phyloP scores from a whole-genome alignment of 2,113 vertebrate genomes.

The Thryonomys swinderianus region DNA sequence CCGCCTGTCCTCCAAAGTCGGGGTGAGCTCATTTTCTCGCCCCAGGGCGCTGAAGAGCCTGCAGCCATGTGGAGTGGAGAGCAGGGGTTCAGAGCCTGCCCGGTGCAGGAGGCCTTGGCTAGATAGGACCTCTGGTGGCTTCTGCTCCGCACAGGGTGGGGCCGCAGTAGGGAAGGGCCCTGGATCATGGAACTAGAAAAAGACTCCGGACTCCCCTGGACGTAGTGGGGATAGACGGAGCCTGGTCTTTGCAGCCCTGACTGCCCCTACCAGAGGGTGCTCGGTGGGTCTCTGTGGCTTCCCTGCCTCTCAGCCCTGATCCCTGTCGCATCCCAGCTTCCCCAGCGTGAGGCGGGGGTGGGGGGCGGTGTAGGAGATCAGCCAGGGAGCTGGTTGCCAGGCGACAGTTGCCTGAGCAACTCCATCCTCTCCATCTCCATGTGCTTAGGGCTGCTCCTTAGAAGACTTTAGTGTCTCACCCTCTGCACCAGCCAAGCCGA shows the following conservation, averaged over 20 bases:
- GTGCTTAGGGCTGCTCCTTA: slow-evolving; percentile 80
- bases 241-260: not conserved
- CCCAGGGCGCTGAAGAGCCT: not conserved
- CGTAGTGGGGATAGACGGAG: not conserved
- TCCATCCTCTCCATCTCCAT: slow-evolving; percentile 81
- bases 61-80: not conserved
- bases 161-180: not conserved
- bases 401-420: slow-evolving; percentile 83
- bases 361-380: slow-evolving; percentile 80
- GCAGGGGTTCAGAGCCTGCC: not conserved
- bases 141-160: not conserved
- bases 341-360: slow-evolving; percentile 79
- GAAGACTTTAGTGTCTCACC: slow-evolving; percentile 79
- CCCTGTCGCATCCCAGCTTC: slow-evolving; percentile 74
- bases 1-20: not conserved
- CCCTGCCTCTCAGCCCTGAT: slow-evolving; percentile 72
- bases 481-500: slow-evolving; percentile 57
- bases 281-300: slow-evolving; percentile 63
- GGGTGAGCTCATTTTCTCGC: not conserved
- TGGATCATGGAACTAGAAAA: not conserved
- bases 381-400: slow-evolving; percentile 82
- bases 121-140: not conserved
- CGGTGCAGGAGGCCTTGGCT: not conserved
- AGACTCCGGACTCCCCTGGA: not conserved
- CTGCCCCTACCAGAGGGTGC: not conserved